Evolutionary conservation across 2,113 vertebrate genomes (phyloP), one percentile per base, ranked within the genome.

Genomic region (Pitta sordida): DNA sequence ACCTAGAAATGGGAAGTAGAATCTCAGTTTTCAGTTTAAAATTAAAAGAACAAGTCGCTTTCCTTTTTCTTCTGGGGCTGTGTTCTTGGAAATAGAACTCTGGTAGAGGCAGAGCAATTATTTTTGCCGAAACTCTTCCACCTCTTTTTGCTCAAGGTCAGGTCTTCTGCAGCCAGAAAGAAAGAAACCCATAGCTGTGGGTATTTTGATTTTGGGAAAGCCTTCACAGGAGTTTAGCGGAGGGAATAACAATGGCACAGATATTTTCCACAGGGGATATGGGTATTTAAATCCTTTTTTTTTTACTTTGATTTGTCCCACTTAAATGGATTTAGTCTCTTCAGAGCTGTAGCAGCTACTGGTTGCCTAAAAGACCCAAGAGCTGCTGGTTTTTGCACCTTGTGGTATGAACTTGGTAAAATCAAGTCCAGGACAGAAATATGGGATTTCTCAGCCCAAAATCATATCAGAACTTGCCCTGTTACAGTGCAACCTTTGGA

Each of bases 1-100:
- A 68, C 55, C 7, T 29, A 77, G 43, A 83, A 91, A 83, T 56
- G 10, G 44, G 60, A 93, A 86, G 49, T 1, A 70, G 59, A 80
- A 93, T 88, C 82, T 90, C 79, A 60, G n/a, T 80, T 95, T 95
- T 94, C 94, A 81, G n/a, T 68, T 77, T 74, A 86, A 96, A 91
- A 94, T 91, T 43, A 44, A 80, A 91, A 67, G 2, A 90, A 70
- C 74, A 75, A 74, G 46, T 80, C 80, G 36, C 27, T 91, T 75
- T 85, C 20, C 21, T 27, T 88, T 90, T 83, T 88, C 53, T 85
- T 59, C 13, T 7, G 79, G 68, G 68, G 22, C 19, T 58, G 5
- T 37, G 17, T 52, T 88, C 59, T 80, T 91, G 85, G 84, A 92
- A 94, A 70, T 41, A 30, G 13, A 87, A 43, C 26, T 73, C 74